phyloP scores from a whole-genome alignment of 1,140 invertebrate genomes.

The Ganaspis sp. region DNA sequence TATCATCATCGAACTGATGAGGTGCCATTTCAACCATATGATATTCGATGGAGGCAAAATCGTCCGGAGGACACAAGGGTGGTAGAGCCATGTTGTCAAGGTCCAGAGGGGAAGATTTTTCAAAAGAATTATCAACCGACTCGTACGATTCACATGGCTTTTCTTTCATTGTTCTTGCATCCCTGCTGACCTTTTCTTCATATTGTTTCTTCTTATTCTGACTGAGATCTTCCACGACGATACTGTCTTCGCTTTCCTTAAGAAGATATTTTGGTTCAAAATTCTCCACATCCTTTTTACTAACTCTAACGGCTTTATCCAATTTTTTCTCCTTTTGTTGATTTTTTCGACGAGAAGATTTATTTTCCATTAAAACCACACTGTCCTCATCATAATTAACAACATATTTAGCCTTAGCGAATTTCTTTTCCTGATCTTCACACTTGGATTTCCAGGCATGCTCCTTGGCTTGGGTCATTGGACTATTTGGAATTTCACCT shows the following conservation, averaged over 20 bases:
- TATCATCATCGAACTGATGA: conserved; percentile 68
- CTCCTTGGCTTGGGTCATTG: conserved; percentile 68
- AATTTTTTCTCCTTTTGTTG: conserved; percentile 12
- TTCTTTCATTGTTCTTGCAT: neutral
- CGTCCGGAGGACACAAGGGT: conserved; percentile 45
- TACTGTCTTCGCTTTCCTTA: conserved; percentile 25
- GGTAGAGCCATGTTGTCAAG: conserved; percentile 38
- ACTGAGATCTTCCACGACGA: neutral
- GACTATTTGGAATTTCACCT: conserved; percentile 71
- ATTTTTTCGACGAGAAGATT: conserved; percentile 33
- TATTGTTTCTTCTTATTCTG: neutral
- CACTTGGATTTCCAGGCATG: conserved; percentile 51
- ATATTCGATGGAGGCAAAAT: conserved; percentile 62
- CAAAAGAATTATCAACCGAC: conserved; percentile 34
- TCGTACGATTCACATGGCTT: conserved; percentile 27
- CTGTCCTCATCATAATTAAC: conserved; percentile 70
- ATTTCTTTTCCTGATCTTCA: conserved; percentile 42
- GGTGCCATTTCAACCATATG: conserved; percentile 58
- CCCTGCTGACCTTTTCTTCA: neutral
- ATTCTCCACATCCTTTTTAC: conserved; percentile 16
- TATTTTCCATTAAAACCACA: conserved; percentile 69
- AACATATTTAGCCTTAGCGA: conserved; percentile 68
- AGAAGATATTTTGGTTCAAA: neutral
- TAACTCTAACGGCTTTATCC: neutral
- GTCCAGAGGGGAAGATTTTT: conserved; percentile 21